phyloP scores from a whole-genome alignment of 2,797 vertebrate genomes.

The Micrastur ruficollis region DNA sequence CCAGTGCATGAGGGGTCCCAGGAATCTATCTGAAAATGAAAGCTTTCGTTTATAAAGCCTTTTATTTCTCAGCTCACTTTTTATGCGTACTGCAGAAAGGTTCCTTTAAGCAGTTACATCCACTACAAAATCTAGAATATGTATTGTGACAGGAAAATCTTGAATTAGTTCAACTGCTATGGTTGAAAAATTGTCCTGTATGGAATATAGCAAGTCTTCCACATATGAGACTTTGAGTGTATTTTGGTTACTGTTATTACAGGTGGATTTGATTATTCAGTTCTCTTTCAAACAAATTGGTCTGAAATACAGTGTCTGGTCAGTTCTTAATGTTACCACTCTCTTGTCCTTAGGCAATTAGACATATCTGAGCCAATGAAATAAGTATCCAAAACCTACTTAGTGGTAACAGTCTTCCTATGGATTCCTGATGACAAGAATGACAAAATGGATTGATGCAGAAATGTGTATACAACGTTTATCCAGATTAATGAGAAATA shows the following conservation, averaged over 20 bases:
- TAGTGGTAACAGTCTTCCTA: not conserved
- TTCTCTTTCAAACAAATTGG: not conserved
- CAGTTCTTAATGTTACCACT: not conserved
- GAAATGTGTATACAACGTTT: not conserved
- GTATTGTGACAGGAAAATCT: not conserved
- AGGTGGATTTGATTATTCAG: not conserved
- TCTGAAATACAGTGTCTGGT: not conserved
- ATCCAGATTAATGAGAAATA: not conserved
- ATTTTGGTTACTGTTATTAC: not conserved
- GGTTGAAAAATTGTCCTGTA: not conserved
- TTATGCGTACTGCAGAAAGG: not conserved
- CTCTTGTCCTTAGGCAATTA: not conserved
- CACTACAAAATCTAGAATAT: not conserved
- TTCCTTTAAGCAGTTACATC: not conserved
- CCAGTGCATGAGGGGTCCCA: not conserved
- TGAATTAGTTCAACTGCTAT: not conserved
- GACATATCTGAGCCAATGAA: not conserved
- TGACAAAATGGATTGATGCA: not conserved
- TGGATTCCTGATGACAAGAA: not conserved
- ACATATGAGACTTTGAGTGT: not conserved
- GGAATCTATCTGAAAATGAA: not conserved
- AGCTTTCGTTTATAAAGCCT: not conserved
- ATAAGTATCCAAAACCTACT: not conserved
- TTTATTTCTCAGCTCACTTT: not conserved
- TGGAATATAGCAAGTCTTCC: not conserved